Percentiles rank a stretch among this genome's conserved stretches.
These are phyloP conservation scores for Euleptes europaea DNA, from an alignment of 2,113 vertebrate species.

Conservation along the genomic window DNA sequence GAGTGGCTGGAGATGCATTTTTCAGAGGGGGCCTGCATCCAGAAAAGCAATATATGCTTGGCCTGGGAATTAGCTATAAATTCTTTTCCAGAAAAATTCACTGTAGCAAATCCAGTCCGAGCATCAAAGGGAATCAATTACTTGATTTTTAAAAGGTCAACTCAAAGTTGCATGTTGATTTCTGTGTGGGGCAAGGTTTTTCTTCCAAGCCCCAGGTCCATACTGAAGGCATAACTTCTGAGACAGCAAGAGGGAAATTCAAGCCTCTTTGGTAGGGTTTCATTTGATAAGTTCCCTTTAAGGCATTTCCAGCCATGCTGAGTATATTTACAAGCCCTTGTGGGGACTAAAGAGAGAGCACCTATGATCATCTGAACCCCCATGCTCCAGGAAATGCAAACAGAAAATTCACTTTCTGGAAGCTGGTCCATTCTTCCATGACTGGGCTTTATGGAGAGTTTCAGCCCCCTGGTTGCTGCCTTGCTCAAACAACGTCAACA, in stretches of 20 bases:
- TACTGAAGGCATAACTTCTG: background rate
- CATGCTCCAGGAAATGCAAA: slow-evolving; percentile 75
- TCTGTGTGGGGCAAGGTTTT: too few relatives aligned
- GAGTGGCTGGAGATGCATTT: too few relatives aligned
- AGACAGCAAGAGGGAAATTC: background rate
- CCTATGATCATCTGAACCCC: slow-evolving; percentile 80
- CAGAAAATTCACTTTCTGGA: slow-evolving; percentile 77
- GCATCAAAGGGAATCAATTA: too few relatives aligned
- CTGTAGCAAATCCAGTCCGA: background rate
- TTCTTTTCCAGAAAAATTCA: background rate
- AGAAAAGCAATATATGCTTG: too few relatives aligned
- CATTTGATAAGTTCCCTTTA: slow-evolving; percentile 73
- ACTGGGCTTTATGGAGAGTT: too few relatives aligned
- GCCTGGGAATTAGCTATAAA: background rate
- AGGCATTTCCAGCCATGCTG: slow-evolving; percentile 74
- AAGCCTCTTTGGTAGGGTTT: background rate
- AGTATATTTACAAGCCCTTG: slow-evolving; percentile 72
- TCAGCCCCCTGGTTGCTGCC: too few relatives aligned
- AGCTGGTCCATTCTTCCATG: slow-evolving; percentile 47
- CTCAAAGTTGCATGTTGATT: background rate
- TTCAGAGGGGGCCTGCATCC: too few relatives aligned
- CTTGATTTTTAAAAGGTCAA: background rate
- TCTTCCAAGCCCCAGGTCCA: slow-evolving; percentile 18
- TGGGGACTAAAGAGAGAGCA: slow-evolving; percentile 79
- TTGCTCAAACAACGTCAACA: too few relatives aligned